These are phyloP conservation scores for Phoeniculus purpureus DNA, from an alignment of 2,797 vertebrate species.

Conservation along the genomic window DNA sequence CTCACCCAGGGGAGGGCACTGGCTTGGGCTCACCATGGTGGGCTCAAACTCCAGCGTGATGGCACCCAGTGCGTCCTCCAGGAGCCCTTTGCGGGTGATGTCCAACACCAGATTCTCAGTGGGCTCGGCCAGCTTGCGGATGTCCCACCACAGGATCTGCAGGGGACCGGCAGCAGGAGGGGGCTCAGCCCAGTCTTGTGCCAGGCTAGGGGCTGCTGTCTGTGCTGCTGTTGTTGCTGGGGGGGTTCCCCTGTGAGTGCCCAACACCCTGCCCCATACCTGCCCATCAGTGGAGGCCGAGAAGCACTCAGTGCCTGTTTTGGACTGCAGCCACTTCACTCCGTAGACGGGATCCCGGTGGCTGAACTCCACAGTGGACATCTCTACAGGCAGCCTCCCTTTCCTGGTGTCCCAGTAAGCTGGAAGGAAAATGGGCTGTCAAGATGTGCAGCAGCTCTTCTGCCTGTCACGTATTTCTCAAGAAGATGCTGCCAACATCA, in stretches of 20 bases:
- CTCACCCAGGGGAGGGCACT: background rate
- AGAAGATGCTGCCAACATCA: background rate
- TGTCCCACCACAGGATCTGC: constrained; percentile 96
- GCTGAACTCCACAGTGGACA: constrained; percentile 86
- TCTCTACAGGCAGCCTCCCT: constrained; percentile 85
- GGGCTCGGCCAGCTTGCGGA: constrained; percentile 88
- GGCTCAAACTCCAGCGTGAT: constrained; percentile 88
- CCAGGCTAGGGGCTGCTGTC: background rate
- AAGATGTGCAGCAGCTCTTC: too few species aligned
- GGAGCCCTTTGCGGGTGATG: constrained; percentile 79
- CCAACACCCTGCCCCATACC: constrained; percentile 71
- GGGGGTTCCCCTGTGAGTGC: rapidly evolving
- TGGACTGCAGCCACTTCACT: constrained; percentile 92
- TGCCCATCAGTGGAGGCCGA: constrained; percentile 93
- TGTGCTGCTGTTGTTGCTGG: too few species aligned
- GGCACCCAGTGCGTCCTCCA: constrained; percentile 86
- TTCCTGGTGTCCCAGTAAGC: constrained; percentile 93
- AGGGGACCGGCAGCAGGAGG: rapidly evolving
- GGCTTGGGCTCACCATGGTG: constrained; percentile 83
- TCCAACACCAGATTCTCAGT: constrained; percentile 88
- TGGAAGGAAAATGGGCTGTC: constrained; percentile 49
- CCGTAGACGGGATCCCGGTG: constrained; percentile 94
- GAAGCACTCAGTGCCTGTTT: constrained; percentile 91
- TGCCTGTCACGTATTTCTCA: rapidly evolving
- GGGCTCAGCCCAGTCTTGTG: rapidly evolving